These are phyloP conservation scores for Andrena bicolor DNA, from an alignment of 2,888 invertebrate species.

Conservation along the genomic window DNA sequence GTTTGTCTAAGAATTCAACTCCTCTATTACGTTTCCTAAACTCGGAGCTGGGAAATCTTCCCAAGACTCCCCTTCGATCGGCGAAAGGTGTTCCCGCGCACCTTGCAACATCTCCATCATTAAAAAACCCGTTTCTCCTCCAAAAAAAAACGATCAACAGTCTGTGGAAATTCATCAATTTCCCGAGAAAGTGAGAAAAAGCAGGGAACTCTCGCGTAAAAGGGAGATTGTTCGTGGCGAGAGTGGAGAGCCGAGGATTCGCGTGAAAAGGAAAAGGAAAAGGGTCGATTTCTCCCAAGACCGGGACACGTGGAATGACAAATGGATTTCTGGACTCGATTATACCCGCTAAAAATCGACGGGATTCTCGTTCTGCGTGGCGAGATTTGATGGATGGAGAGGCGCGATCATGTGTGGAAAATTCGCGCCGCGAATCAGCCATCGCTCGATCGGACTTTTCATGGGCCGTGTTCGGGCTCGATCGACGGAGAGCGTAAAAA, in stretches of 20 bases:
- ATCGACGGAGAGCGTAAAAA: not conserved
- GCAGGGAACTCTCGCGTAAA: conserved; percentile 5
- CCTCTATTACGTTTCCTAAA: not conserved
- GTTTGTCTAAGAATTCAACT: not conserved
- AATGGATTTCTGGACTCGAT: conserved; percentile 79
- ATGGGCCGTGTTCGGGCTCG: conserved; percentile 48
- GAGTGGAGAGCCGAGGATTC: conserved; percentile 35
- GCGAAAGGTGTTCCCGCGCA: conserved; percentile 5
- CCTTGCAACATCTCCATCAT: conserved; percentile 18
- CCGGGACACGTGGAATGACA: conserved; percentile 76
- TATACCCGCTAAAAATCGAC: conserved; percentile 55
- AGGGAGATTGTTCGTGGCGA: not conserved
- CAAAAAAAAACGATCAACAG: not conserved
- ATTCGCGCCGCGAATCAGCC: conserved; percentile 78
- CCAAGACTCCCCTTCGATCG: not conserved
- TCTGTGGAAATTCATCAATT: conserved; percentile 36
- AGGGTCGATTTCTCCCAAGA: conserved; percentile 73
- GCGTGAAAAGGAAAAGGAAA: conserved; percentile 55
- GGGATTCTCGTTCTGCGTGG: conserved; percentile 16
- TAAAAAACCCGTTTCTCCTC: not conserved
- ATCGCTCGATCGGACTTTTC: conserved; percentile 67
- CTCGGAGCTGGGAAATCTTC: not conserved
- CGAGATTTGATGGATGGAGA: conserved; percentile 81
- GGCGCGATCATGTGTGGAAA: conserved; percentile 83
- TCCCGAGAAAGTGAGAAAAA: conserved; percentile 35